Evolutionary conservation across 2,888 invertebrate genomes (phyloP), one percentile per base, ranked within the genome.

Genomic region (Luperina nickerlii): DNA sequence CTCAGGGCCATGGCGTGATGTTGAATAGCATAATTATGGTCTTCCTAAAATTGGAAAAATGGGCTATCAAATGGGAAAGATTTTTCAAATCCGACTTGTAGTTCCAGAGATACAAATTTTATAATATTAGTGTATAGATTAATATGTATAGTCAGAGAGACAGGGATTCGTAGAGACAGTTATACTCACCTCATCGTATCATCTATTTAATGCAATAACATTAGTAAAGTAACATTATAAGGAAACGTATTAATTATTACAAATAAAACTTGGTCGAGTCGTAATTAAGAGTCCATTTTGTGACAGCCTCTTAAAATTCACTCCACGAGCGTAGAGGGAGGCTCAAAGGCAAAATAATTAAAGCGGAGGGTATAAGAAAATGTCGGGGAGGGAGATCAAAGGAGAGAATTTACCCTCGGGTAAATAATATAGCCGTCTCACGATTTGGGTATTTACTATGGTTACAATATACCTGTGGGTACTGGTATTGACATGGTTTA

Each of bases 211-310:
- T 79, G 82, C 79, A 90, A 89, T 88, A 90, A 88, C 85, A 90
- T 86, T 89, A 79, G 69, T 81, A 88, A 87, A 80, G 73, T 84
- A 66, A 81, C 89, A 90, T 88, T 90, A 90, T 91, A 60, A 90
- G 87, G 88, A 92, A 94, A 94, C 92, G 92, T 94, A 96, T 95
- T 96, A 95, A 96, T 96, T 95, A 96, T 95, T 93, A 93, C 94
- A 95, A 95, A 96, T 95, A 95, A 94, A 95, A 95, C 92, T 92
- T 92, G 90, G 93, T 89, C 91, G 87, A 92, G 80, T 90, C 92
- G 94, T 95, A 96, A 96, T 96, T 96, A 96, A 96, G 95, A 95
- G 95, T 95, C 94, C 95, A 95, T 96, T 96, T 96, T 94, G 95
- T 92, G 94, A 95, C 94, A 94, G 93, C 92, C 95, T 96, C 95